phyloP scores from a whole-genome alignment of 2,113 vertebrate species.

The Sphyrna mokarran region DNA sequence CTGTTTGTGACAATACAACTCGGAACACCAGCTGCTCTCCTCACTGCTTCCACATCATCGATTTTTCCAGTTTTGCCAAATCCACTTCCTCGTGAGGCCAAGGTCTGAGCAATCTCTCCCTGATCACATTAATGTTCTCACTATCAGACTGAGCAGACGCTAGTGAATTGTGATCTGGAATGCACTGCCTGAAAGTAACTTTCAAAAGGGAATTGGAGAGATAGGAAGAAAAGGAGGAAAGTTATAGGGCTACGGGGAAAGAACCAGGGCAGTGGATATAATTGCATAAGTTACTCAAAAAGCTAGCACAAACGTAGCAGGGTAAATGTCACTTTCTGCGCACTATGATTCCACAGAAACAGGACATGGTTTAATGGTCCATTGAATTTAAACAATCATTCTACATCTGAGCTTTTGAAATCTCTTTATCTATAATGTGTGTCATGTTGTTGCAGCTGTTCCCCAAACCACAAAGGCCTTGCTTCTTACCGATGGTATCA shows the following conservation, averaged over 20 bases:
- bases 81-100: neutral
- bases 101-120: neutral
- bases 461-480: constrained; percentile 56
- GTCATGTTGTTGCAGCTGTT: constrained; percentile 46
- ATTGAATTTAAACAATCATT: neutral
- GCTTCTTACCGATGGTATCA: constrained; percentile 60
- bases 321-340: neutral
- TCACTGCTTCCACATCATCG: neutral
- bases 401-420: neutral
- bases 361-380: neutral
- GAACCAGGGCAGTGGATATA: neutral
- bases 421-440: neutral
- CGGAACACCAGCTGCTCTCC: neutral
- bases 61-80: neutral
- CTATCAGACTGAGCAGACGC: neutral
- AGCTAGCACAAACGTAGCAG: neutral
- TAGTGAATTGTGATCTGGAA: neutral
- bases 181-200: neutral
- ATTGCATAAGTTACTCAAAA: neutral
- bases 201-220: neutral
- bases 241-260: neutral
- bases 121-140: neutral
- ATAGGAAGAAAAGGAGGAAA: neutral
- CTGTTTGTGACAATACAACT: neutral
- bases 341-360: neutral